These are phyloP conservation scores for Hedya salicella DNA, from an alignment of 2,888 invertebrate species.

Conservation along the genomic window DNA sequence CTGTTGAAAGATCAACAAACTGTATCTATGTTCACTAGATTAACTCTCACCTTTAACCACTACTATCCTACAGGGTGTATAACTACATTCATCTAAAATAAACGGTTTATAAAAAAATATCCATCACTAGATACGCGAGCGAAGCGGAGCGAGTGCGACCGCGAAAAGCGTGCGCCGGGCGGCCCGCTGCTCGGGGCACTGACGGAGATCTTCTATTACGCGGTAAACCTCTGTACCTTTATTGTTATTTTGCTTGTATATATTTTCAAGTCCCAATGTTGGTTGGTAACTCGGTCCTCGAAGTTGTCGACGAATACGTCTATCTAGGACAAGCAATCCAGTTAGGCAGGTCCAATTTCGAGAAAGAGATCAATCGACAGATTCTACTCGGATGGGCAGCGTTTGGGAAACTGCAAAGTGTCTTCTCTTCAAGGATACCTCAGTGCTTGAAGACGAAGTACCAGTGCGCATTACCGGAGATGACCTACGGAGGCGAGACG, in stretches of 20 bases:
- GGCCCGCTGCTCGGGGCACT: constrained; percentile 32
- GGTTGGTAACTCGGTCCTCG: too few species aligned
- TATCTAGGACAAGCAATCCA: too few species aligned
- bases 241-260: background rate
- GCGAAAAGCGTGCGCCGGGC: constrained; percentile 30
- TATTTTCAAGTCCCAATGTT: too few species aligned
- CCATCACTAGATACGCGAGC: constrained; percentile 25
- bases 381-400: too few species aligned
- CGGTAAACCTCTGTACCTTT: background rate
- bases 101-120: constrained; percentile 55
- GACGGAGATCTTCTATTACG: background rate
- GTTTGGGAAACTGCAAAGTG: too few species aligned
- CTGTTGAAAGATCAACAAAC: background rate
- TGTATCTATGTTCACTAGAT: background rate
- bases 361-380: too few species aligned
- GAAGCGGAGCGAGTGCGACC: constrained; percentile 11
- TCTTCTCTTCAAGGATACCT: too few species aligned
- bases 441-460: too few species aligned
- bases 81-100: constrained; percentile 59
- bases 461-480: too few species aligned
- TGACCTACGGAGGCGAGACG: too few species aligned
- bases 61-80: constrained; percentile 52
- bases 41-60: constrained; percentile 28
- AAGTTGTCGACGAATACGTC: too few species aligned
- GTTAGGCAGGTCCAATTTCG: too few species aligned